phyloP scores from a whole-genome alignment of 2,888 invertebrate species.

The Pimpla rufipes region DNA sequence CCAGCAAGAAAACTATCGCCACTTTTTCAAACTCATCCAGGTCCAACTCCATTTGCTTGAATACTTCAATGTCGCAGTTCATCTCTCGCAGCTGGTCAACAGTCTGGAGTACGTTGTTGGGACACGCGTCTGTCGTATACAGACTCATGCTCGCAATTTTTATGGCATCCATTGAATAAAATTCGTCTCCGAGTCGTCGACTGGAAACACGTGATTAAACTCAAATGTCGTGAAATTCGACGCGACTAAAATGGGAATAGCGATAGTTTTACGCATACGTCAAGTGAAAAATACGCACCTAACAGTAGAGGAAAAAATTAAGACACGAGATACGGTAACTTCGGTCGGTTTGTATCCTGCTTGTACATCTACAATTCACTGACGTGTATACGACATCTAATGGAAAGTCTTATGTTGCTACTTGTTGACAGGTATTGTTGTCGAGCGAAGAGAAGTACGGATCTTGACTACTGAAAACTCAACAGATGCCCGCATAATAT shows the following conservation, averaged over 20 bases:
- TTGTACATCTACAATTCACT: not conserved
- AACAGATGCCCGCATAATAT: too few relatives aligned
- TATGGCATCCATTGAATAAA: not conserved
- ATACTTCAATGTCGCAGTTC: not conserved
- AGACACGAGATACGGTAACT: not conserved
- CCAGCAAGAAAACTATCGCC: constrained; percentile 82
- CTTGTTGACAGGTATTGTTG: not conserved
- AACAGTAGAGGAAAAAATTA: not conserved
- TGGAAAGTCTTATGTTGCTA: not conserved
- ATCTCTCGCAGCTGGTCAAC: too few relatives aligned
- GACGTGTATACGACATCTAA: not conserved
- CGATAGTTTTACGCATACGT: not conserved
- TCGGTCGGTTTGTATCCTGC: not conserved
- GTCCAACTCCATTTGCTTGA: constrained; percentile 83
- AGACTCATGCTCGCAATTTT: constrained; percentile 3
- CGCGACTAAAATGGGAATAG: not conserved
- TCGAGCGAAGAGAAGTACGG: too few relatives aligned
- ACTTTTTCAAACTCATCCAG: constrained; percentile 86
- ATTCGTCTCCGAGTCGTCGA: not conserved
- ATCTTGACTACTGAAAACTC: too few relatives aligned
- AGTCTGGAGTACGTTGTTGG: not conserved
- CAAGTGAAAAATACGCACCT: not conserved
- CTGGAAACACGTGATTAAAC: not conserved
- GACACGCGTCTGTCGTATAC: constrained; percentile 6
- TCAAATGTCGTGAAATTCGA: not conserved